These are phyloP conservation scores for Sceliomorpha sp. DNA, from an alignment of 2,888 invertebrate genomes.

Conservation along the genomic window DNA sequence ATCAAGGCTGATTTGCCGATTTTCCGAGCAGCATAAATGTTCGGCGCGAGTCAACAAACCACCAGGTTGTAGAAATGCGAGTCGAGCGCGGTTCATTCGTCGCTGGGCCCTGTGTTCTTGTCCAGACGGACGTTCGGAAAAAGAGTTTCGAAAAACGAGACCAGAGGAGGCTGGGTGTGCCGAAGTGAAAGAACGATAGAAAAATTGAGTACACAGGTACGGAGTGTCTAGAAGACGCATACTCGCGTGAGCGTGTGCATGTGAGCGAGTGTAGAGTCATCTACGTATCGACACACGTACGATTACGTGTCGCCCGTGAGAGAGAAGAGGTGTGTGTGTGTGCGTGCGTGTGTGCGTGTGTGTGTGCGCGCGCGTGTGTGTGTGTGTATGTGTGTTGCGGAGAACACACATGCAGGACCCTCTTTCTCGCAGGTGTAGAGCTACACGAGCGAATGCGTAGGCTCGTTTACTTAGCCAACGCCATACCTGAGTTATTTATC, in stretches of 20 bases:
- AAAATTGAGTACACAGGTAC: slow-evolving; percentile 53
- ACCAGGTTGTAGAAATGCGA: too few species aligned
- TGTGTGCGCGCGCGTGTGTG: too few species aligned
- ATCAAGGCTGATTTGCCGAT: too few species aligned
- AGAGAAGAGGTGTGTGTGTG: slow-evolving; percentile 50
- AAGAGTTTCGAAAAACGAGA: too few species aligned
- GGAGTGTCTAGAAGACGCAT: slow-evolving; percentile 46
- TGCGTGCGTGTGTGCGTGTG: too few species aligned
- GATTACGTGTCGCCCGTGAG: slow-evolving; percentile 51
- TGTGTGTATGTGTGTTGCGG: slow-evolving; percentile 7
- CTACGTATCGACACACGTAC: slow-evolving; percentile 44
- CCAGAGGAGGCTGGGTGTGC: too few species aligned
- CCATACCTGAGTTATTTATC: slow-evolving; percentile 78
- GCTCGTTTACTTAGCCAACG: slow-evolving; percentile 77
- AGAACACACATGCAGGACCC: slow-evolving; percentile 39
- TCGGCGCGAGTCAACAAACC: too few species aligned
- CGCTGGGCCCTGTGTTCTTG: too few species aligned
- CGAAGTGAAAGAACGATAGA: slow-evolving; percentile 48
- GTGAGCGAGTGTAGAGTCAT: slow-evolving; percentile 23
- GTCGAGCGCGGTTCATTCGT: too few species aligned
- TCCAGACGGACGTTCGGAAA: too few species aligned
- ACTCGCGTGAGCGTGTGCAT: slow-evolving; percentile 14
- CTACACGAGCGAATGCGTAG: slow-evolving; percentile 68
- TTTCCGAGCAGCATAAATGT: too few species aligned
- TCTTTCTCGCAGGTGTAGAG: slow-evolving; percentile 55